phyloP scores from a whole-genome alignment of 2,113 vertebrate genomes.

The Trogon surrucura region DNA sequence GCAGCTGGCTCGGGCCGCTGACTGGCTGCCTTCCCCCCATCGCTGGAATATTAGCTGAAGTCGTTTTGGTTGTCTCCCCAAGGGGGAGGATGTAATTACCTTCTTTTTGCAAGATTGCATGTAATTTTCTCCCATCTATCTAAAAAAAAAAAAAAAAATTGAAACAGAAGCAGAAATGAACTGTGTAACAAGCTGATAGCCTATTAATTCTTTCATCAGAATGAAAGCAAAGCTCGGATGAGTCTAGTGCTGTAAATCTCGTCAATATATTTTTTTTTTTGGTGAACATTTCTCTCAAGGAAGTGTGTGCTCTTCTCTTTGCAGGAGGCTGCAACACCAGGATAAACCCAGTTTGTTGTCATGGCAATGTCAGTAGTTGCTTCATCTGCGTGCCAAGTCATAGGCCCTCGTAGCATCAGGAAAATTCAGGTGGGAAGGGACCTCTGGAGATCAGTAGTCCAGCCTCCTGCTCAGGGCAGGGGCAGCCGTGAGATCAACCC shows the following conservation, averaged over 20 bases:
- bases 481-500: not conserved
- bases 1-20: not conserved
- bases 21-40: not conserved
- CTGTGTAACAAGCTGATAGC: not conserved
- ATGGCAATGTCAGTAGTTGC: slow-evolving; percentile 7
- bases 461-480: not conserved
- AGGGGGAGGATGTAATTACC: slow-evolving; percentile 21
- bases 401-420: not conserved
- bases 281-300: not conserved
- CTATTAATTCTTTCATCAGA: slow-evolving; percentile 6
- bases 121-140: not conserved
- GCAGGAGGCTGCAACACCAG: not conserved
- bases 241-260: not conserved
- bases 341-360: slow-evolving; percentile 36
- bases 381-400: not conserved
- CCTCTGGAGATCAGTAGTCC: not conserved
- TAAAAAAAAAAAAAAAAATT: not conserved
- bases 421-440: not conserved
- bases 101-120: slow-evolving; percentile 9
- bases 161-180: slow-evolving; percentile 3
- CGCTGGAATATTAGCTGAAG: not conserved
- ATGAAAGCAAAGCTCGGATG: not conserved
- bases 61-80: not conserved
- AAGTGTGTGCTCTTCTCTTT: not conserved
- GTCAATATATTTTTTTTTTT: not conserved